Base-by-base conservation (phyloP, 2,888 invertebrate species). In the Lymantria dispar region DNA sequence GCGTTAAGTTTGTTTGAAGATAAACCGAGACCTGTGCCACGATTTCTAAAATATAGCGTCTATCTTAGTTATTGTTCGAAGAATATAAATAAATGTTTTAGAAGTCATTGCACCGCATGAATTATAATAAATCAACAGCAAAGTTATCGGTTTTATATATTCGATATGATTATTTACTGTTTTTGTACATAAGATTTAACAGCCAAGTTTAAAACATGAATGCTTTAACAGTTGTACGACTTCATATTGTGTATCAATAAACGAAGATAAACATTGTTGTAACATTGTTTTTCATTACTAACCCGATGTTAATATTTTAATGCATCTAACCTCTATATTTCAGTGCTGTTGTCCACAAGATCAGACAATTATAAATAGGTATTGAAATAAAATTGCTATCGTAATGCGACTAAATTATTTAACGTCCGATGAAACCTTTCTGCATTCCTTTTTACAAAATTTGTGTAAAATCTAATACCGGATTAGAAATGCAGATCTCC, bases 331-430 rank as follows among this genome's bases (percentile, higher is more conserved):
- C n/a, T n/a, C n/a, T 68, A 69, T 68, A n/a, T n/a, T n/a, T 60
- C 60, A 62, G 61, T 63, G 54, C 52, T 64, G 58, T 62, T 64
- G 64, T 71, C 64, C 69, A 61, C 68, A 43, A 39, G 33, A 67
- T 68, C 63, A 59, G 62, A 48, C 43, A 70, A 38, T 7, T 38
- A 36, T 38, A n/a, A n/a, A n/a, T n/a, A n/a, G n/a, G n/a, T 38
- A 22, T 67, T 62, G 58, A 58, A 69, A 73, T 69, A 72, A 74
- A 74, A 61, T 55, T 64, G 62, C 56, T 71, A 66, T 60, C 60
- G 58, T 61, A 60, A 57, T 52, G 50, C 50, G 50, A 52, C 47
- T 45, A 44, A 38, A 33, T 44, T 33, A 36, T 29, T 44, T 15
- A 8, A 22, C 22, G 22, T 22, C 22, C 22, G n/a, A 22, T 22